phyloP scores from a whole-genome alignment of 2,113 vertebrate genomes.

The Pholis gunnellus region DNA sequence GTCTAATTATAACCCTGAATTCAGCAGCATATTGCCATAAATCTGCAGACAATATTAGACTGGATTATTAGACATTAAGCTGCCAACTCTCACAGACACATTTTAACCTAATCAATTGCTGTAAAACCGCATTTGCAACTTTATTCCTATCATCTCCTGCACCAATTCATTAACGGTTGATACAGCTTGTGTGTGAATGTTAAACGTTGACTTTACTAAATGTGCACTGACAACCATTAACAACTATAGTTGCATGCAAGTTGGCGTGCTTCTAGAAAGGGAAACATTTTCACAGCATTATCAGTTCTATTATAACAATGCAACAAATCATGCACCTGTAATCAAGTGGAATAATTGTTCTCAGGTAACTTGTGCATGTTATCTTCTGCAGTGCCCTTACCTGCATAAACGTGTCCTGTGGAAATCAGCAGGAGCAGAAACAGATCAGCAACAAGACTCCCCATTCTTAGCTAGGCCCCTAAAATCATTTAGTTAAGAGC shows the following conservation, averaged over 20 bases:
- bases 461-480: slow-evolving; percentile 56
- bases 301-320: background rate
- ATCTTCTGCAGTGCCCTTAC: slow-evolving; percentile 61
- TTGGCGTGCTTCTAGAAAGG: background rate
- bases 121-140: background rate
- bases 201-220: background rate
- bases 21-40: slow-evolving; percentile 30
- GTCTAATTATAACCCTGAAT: slow-evolving; percentile 23
- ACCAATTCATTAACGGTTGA: background rate
- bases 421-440: slow-evolving; percentile 70
- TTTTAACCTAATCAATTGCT: slow-evolving; percentile 1
- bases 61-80: slow-evolving; percentile 47
- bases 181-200: background rate
- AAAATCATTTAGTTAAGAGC: slow-evolving; percentile 38
- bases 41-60: slow-evolving; percentile 10
- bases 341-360: background rate
- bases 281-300: background rate
- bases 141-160: background rate
- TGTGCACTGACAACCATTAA: background rate
- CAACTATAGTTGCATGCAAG: background rate
- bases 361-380: background rate
- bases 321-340: background rate
- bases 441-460: slow-evolving; percentile 56
- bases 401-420: slow-evolving; percentile 69
- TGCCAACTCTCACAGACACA: slow-evolving; percentile 11